Percentiles rank a stretch among this genome's conserved stretches.
Conservation (phyloP, 2,888 invertebrate genomes). For the Drosophila kanekoi region DNA sequence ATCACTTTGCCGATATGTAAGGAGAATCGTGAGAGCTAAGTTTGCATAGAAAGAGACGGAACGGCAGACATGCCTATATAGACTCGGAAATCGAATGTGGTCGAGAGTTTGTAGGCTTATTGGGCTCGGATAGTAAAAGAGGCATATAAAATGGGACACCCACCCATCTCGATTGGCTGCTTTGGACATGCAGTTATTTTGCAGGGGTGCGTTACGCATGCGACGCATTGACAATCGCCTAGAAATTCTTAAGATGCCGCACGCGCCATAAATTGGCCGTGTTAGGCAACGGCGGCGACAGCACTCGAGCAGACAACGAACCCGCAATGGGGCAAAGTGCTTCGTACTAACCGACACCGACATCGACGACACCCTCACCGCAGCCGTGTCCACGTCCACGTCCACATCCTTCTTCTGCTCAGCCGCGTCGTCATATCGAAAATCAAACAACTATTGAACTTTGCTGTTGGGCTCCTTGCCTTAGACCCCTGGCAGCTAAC, state of each 20-base stretch:
- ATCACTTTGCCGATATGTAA: too few species aligned
- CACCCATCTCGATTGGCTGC: too few species aligned
- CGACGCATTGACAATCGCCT: conserved; percentile 23
- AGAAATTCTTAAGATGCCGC: conserved; percentile 31
- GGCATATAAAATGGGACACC: too few species aligned
- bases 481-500: conserved; percentile 55
- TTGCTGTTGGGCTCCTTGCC: conserved; percentile 21
- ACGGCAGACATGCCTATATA: too few species aligned
- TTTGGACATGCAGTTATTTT: background rate
- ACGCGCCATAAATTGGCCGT: conserved; percentile 37
- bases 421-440: conserved; percentile 30
- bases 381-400: too few species aligned
- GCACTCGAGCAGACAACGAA: conserved; percentile 51
- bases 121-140: too few species aligned
- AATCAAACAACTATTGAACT: conserved; percentile 57
- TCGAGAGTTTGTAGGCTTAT: too few species aligned
- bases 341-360: background rate
- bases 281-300: conserved; percentile 14
- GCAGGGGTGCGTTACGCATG: conserved; percentile 3
- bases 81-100: too few species aligned
- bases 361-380: too few species aligned
- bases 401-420: background rate
- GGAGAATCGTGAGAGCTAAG: too few species aligned
- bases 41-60: too few species aligned
- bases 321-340: conserved; percentile 10